Evolutionary conservation across 2,888 invertebrate genomes (phyloP).

Genomic region (Chrysolina americana): DNA sequence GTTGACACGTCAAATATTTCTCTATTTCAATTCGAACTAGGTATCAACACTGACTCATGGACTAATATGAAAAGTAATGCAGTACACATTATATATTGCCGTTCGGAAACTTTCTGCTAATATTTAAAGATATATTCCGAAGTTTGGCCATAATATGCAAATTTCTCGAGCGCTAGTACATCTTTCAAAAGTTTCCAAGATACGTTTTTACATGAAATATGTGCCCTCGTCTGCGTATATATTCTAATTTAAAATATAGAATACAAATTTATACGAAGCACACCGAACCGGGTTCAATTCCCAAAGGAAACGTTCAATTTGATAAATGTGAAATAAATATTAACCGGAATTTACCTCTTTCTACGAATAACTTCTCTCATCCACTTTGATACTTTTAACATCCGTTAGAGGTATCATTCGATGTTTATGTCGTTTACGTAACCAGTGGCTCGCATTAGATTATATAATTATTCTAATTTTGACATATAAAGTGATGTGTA

Average conservation of each 20-base stretch:
- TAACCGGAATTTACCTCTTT: constrained; percentile 66
- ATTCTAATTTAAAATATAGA: constrained; percentile 72
- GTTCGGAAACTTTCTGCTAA: constrained; percentile 58
- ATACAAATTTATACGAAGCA: constrained; percentile 69
- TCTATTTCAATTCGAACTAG: no score
- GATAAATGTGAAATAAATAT: constrained; percentile 70
- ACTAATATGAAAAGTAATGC: constrained; percentile 52
- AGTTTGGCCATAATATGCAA: constrained; percentile 68
- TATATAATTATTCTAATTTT: no score
- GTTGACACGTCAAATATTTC: no score
- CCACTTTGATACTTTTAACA: constrained; percentile 51
- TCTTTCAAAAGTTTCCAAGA: constrained; percentile 66
- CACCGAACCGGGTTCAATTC: constrained; percentile 66
- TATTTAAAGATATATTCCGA: constrained; percentile 63
- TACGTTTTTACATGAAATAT: constrained; percentile 70
- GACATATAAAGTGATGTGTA: no score
- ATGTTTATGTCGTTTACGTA: not conserved
- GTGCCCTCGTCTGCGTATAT: constrained; percentile 68
- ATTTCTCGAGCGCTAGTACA: constrained; percentile 65
- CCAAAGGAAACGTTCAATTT: constrained; percentile 68
- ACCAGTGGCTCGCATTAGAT: not conserved
- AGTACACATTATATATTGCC: constrained; percentile 54
- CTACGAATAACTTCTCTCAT: constrained; percentile 38
- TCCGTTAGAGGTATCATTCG: constrained; percentile 36
- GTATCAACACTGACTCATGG: not conserved